Conservation (phyloP, 2,797 vertebrate genomes). For the Sebastes nivosus region DNA sequence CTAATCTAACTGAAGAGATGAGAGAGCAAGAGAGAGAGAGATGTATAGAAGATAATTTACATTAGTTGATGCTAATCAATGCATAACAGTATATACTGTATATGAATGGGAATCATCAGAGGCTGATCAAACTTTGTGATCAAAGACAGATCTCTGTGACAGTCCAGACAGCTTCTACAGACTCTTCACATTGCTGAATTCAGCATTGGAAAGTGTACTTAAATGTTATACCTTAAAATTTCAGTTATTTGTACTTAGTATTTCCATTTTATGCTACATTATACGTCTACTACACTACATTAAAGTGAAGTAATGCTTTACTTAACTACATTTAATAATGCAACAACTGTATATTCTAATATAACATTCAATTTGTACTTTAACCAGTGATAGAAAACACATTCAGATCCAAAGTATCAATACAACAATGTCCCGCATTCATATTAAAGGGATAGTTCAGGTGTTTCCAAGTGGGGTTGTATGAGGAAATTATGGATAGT, state of each 20-base stretch:
- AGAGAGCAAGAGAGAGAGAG: not conserved
- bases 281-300: not conserved
- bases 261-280: not conserved
- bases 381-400: not conserved
- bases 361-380: not conserved
- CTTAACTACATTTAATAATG: not conserved
- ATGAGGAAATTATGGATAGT: too few relatives aligned
- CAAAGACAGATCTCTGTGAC: conserved; percentile 44
- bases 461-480: too few relatives aligned
- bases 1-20: not conserved
- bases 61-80: conserved; percentile 6
- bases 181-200: not conserved
- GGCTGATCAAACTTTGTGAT: conserved; percentile 43
- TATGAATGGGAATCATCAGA: conserved; percentile 26
- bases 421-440: not conserved
- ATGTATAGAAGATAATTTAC: not conserved
- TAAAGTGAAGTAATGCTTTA: not conserved
- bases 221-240: not conserved
- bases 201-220: not conserved
- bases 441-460: not conserved
- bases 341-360: not conserved
- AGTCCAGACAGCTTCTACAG: conserved; percentile 1
- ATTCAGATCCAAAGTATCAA: not conserved
- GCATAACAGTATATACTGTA: not conserved
- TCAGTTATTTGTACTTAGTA: not conserved